Evolutionary conservation across 2,888 invertebrate species (phyloP), one percentile per base, ranked within the genome.

Genomic region (Aphidius colemani): DNA sequence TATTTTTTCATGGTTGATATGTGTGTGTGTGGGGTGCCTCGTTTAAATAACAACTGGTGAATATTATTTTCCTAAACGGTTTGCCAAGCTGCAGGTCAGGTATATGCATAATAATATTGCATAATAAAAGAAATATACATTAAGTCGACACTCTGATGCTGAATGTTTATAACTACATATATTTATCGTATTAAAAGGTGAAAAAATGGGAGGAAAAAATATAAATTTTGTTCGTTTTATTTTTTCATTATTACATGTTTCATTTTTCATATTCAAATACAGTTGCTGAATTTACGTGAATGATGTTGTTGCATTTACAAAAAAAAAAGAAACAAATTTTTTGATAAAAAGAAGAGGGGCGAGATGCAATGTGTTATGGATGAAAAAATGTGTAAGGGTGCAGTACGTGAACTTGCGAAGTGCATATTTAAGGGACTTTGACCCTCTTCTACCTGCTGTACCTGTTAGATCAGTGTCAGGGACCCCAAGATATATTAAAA

Each of bases 11-110:
- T 30, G 5, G 30, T 5, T 30, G 30, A 30, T 30, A 30, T 30
- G 30, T 30, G 30, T 30, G 30, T 30, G 30, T 78, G 73, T 75
- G 78, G 74, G 74, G 77, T 73, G 72, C 75, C 79, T 81, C 76
- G 78, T 81, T 81, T 81, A 78, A 79, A 81, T 81, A 81, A 80
- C 79, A 30, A 81, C 74, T 77, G 72, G 73, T 75, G 70, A 65
- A 76, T 80, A 81, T 81, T 81, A 81, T 81, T 81, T 81, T 72
- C 78, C 80, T 81, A 81, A 81, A 81, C 78, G 80, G 79, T 80
- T 77, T 30, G 30, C 73, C 77, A 71, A 72, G 67, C 71, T 66
- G 70, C 71, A 66, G 72, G 71, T 71, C 75, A 76, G 79, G 75
- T 73, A 72, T 64, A 65, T 61, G 67, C 58, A 73, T 71, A 30